phyloP scores from a whole-genome alignment of 2,888 invertebrate genomes.

The Ormyrus thymus region DNA sequence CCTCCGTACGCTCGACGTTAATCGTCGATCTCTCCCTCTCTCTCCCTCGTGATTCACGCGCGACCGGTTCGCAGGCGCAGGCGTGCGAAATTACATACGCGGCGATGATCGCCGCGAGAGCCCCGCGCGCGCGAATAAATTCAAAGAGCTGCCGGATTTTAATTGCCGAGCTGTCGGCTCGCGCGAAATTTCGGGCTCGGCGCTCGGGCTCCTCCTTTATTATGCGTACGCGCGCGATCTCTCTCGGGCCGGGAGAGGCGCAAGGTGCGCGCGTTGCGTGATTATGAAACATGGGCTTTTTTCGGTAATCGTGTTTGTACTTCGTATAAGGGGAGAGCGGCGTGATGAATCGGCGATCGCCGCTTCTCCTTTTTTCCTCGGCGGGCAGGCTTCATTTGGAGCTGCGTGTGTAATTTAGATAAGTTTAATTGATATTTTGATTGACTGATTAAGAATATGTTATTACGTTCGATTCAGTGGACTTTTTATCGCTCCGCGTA shows the following conservation, averaged over 20 bases:
- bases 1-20: slow-evolving; percentile 44
- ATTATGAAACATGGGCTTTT: too few relatives aligned
- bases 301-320: slow-evolving; percentile 13
- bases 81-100: slow-evolving; percentile 33
- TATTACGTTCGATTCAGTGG: too few relatives aligned
- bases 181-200: slow-evolving; percentile 38
- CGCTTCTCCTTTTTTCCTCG: too few relatives aligned
- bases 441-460: too few relatives aligned
- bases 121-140: slow-evolving; percentile 21
- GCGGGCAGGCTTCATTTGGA: too few relatives aligned
- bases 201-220: neutral
- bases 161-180: slow-evolving; percentile 32
- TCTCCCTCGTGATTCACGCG: slow-evolving; percentile 36
- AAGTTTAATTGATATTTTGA: too few relatives aligned
- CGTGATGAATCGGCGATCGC: neutral
- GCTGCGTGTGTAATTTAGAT: too few relatives aligned
- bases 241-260: too few relatives aligned
- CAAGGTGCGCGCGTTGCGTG: too few relatives aligned
- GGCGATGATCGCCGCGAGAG: slow-evolving; percentile 17
- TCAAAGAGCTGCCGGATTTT: slow-evolving; percentile 49
- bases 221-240: too few relatives aligned
- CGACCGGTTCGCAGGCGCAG: slow-evolving; percentile 22
- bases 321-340: neutral
- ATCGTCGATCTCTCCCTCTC: slow-evolving; percentile 35
- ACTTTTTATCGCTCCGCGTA: too few relatives aligned